Percentiles rank a stretch among this genome's conserved stretches.
phyloP scores from a whole-genome alignment of 2,797 vertebrate genomes.

The Alauda arvensis region DNA sequence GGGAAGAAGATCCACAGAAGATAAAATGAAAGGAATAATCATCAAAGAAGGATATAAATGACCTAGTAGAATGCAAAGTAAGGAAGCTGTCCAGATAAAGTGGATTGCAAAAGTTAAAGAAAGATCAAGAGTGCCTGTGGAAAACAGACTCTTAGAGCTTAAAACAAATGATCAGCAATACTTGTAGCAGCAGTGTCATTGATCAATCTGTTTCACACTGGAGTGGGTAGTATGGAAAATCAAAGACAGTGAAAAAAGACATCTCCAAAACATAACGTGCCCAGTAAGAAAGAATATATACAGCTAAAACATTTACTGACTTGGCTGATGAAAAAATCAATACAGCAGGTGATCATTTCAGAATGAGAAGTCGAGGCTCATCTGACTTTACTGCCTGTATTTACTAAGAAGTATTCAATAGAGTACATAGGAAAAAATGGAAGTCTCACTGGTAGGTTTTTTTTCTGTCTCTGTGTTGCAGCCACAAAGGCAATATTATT shows the following conservation, averaged over 20 bases:
- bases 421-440: background rate
- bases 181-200: background rate
- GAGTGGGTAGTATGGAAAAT: background rate
- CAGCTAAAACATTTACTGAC: background rate
- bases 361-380: background rate
- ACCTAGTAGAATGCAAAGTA: background rate
- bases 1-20: background rate
- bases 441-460: background rate
- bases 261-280: background rate
- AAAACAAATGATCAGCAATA: background rate
- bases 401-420: background rate
- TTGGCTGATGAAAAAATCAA: background rate
- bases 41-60: background rate
- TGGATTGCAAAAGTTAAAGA: background rate
- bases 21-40: background rate
- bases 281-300: background rate
- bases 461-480: background rate
- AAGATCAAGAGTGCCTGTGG: background rate
- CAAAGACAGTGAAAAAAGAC: constrained; percentile 7
- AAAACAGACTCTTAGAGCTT: background rate
- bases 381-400: background rate
- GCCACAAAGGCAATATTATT: background rate
- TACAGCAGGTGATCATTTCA: background rate
- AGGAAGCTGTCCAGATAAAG: background rate
- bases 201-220: background rate